Base-by-base conservation (phyloP, 2,888 invertebrate genomes). In the Actias luna region DNA sequence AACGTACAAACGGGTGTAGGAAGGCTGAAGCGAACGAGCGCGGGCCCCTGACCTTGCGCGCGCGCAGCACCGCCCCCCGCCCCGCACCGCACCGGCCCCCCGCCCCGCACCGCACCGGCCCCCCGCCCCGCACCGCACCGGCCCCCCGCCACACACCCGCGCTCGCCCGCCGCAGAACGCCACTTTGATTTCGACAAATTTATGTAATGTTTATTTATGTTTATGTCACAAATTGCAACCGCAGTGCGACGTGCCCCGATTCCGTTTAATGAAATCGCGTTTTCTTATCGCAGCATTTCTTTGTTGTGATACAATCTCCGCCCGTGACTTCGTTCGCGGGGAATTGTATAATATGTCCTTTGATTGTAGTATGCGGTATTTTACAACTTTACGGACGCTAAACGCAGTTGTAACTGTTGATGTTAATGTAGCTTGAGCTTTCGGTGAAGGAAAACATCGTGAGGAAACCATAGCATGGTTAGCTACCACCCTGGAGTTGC, bases 181-280 rank as follows among this genome's bases (percentile, higher is more conserved):
- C 74, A 81, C 82, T 83, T 80, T 80, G 79, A 84, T 84, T 83
- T 83, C 80, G 78, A 81, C 84, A 79, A 80, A 72, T 81, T 81
- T 82, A 82, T 84, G 80, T 84, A 83, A 58, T 62, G 42, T 58
- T 62, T 46, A 62, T 58, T 39, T 55, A 25, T 36, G 29, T 55
- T 18, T 62, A 57, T 27, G 55, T 55, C 55, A 55, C 29, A 29
- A 55, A 55, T n/a, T 55, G 55, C 29, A 29, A 50, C 46, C 46
- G 25, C 46, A 50, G 46, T 50, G 25, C 12, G 22, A 50, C 12
- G 46, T 25, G 46, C 16, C 10, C n/a, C 46, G 46, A 25, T 12
- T 25, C 4, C 14, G 22, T 50, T 50, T 42, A 42, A 42, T n/a
- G 5, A n/a, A 39, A 16, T 36, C 14, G 16, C 16, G n/a, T 36